Percentiles rank a stretch among this genome's conserved stretches.
Conservation (phyloP, 2,797 vertebrate species). For the Phalanger gymnotis region DNA sequence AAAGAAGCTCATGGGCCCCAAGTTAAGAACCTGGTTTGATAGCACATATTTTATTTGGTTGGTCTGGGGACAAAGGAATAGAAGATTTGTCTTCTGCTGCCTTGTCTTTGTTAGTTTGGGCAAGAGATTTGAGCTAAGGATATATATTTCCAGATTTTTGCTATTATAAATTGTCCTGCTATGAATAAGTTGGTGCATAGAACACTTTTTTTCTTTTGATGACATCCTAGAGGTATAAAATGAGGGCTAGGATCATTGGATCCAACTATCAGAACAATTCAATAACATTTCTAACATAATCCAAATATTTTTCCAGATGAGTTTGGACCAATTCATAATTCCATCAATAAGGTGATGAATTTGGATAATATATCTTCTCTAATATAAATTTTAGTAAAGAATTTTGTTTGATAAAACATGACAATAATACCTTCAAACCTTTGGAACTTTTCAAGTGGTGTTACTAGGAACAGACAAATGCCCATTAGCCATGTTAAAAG, state of each 20-base stretch:
- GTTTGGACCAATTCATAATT: not conserved
- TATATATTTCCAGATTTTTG: not conserved
- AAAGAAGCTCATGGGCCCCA: not conserved
- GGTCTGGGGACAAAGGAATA: not conserved
- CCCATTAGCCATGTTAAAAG: slow-evolving; percentile 43
- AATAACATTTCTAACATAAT: not conserved
- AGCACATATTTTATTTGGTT: not conserved
- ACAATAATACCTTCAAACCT: slow-evolving; percentile 11
- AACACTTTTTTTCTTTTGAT: not conserved
- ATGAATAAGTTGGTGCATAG: not conserved
- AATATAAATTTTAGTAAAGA: slow-evolving; percentile 7
- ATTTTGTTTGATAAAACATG: slow-evolving; percentile 29
- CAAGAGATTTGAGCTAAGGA: not conserved
- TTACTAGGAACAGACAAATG: not conserved
- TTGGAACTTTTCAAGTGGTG: slow-evolving; percentile 7
- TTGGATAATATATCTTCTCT: not conserved
- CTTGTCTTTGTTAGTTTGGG: not conserved
- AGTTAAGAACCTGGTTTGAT: not conserved
- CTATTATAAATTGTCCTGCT: not conserved
- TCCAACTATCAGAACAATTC: not conserved
- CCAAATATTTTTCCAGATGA: not conserved
- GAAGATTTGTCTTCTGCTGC: not conserved
- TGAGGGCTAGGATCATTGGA: not conserved
- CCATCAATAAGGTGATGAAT: not conserved
- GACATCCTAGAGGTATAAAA: not conserved